Evolutionary conservation across 2,113 vertebrate species (phyloP).

Genomic region (Alouatta palliata): DNA sequence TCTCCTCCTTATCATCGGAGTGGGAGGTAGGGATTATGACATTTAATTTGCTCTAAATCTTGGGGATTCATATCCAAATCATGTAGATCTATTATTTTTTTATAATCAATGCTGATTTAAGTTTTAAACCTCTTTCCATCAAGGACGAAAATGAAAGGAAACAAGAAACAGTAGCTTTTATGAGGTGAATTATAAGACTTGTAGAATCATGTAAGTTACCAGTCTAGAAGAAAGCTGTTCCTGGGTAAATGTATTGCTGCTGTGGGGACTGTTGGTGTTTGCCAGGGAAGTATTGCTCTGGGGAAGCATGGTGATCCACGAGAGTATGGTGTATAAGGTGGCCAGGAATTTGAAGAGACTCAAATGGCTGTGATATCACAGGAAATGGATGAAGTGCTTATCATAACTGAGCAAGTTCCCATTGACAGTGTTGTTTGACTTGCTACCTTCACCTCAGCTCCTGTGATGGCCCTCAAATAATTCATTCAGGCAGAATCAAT

Average conservation of each 20-base stretch:
- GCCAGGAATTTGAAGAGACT: not conserved
- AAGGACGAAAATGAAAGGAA: constrained; percentile 23
- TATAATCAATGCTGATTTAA: not conserved
- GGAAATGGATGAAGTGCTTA: not conserved
- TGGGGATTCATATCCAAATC: not conserved
- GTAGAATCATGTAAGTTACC: not conserved
- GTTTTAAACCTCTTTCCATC: not conserved
- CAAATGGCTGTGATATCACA: not conserved
- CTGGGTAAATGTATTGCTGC: not conserved
- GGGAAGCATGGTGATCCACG: not conserved
- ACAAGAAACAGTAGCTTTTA: not conserved
- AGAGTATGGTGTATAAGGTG: not conserved
- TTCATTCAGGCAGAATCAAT: not conserved
- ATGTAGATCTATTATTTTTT: not conserved
- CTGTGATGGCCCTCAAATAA: not conserved
- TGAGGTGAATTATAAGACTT: not conserved
- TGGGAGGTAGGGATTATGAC: not conserved
- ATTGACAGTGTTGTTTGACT: not conserved
- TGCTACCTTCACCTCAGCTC: not conserved
- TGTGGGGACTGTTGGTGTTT: not conserved
- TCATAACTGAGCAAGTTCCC: not conserved
- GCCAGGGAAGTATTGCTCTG: not conserved
- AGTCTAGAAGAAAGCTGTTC: not conserved
- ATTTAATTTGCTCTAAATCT: not conserved
- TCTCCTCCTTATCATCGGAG: not conserved